phyloP scores from a whole-genome alignment of 2,888 invertebrate genomes.

The Latheticus oryzae region DNA sequence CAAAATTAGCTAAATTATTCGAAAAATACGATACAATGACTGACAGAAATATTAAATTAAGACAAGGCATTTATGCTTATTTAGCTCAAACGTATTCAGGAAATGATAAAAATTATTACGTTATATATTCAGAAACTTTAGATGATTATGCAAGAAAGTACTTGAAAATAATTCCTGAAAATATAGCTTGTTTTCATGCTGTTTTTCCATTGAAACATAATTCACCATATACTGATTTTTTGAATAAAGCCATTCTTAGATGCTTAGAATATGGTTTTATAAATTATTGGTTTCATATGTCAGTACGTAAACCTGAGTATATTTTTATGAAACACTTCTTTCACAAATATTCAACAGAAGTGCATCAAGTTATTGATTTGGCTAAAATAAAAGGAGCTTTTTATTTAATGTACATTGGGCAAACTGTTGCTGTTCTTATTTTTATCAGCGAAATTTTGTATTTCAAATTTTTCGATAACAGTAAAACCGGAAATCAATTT shows the following conservation, averaged over 20 bases:
- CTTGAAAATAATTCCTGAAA: constrained; percentile 10
- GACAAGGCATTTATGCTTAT: background rate
- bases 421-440: no score
- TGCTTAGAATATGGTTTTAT: constrained; percentile 46
- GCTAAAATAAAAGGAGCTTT: constrained; percentile 45
- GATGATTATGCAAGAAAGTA: constrained; percentile 9
- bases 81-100: background rate
- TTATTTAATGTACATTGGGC: constrained; percentile 41
- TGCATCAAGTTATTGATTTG: constrained; percentile 39
- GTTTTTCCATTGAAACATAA: constrained; percentile 45
- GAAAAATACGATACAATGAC: background rate
- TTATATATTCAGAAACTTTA: constrained; percentile 3
- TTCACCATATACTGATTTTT: constrained; percentile 45
- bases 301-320: constrained; percentile 26
- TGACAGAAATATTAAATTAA: constrained; percentile 8
- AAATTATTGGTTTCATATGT: constrained; percentile 43
- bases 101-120: background rate
- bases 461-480: no score
- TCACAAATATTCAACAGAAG: constrained; percentile 1
- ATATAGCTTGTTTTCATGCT: constrained; percentile 37
- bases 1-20: constrained; percentile 5
- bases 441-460: no score
- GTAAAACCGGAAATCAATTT: no score
- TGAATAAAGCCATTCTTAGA: constrained; percentile 40
- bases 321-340: constrained; percentile 20